phyloP scores from a whole-genome alignment of 2,797 vertebrate genomes.

The Micropoecilia bifurca region DNA sequence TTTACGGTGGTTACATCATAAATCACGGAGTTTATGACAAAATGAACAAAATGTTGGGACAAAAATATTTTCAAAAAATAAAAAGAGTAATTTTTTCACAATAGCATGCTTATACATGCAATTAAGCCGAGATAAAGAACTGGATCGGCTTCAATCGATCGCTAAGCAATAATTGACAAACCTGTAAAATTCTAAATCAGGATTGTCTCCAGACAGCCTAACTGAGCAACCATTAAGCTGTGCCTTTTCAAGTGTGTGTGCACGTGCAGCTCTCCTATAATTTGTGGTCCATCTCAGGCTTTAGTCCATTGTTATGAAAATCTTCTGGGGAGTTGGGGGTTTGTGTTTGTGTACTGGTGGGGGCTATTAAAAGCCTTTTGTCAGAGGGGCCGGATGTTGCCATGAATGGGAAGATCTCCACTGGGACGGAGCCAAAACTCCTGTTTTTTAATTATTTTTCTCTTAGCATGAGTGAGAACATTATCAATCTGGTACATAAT shows the following conservation, averaged over 20 bases:
- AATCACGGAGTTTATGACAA: neutral
- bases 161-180: neutral
- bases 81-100: neutral
- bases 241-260: constrained; percentile 12
- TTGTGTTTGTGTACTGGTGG: constrained; percentile 19
- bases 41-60: neutral
- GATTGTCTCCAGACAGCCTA: neutral
- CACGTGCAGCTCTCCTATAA: constrained; percentile 47
- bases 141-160: neutral
- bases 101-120: neutral
- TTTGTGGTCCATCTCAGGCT: constrained; percentile 47
- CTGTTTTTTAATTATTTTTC: constrained; percentile 14
- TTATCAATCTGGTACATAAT: constrained; percentile 30
- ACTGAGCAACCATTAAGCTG: constrained; percentile 4
- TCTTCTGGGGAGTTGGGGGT: constrained; percentile 29
- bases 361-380: constrained; percentile 69
- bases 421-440: constrained; percentile 57
- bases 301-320: constrained; percentile 69
- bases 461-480: constrained; percentile 20
- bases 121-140: neutral
- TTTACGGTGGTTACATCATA: neutral
- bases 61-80: neutral
- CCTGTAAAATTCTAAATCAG: neutral
- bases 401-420: constrained; percentile 66
- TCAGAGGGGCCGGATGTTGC: constrained; percentile 69